Evolutionary conservation across 2,797 vertebrate species (phyloP).

Genomic region (Parambassis ranga): DNA sequence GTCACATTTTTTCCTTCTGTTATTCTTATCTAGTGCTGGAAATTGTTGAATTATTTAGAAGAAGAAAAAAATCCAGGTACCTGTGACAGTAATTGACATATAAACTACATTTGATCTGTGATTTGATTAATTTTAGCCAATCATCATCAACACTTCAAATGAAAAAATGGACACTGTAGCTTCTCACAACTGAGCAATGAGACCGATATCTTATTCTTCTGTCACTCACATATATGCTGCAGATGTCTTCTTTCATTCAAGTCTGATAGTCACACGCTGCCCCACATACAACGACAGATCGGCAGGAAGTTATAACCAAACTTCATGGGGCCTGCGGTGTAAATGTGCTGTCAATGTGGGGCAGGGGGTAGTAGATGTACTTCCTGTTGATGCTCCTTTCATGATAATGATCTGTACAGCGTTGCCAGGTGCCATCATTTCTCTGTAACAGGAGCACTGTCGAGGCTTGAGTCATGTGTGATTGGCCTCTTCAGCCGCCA

Average conservation of each 20-base stretch:
- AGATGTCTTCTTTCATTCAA: conserved; percentile 5
- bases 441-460: neutral
- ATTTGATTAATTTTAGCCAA: no score
- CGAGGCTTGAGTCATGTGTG: neutral
- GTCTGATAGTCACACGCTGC: conserved; percentile 4
- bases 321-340: conserved; percentile 11
- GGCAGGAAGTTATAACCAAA: conserved; percentile 35
- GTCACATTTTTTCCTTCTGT: neutral
- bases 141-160: no score
- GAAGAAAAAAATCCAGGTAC: neutral
- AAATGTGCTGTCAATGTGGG: conserved; percentile 14
- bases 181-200: no score
- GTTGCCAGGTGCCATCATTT: conserved; percentile 11
- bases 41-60: conserved; percentile 1
- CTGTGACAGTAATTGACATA: neutral
- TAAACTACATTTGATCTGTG: neutral
- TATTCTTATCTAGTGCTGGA: neutral
- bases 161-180: no score
- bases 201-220: neutral
- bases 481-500: neutral
- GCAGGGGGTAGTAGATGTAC: conserved; percentile 32
- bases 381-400: conserved; percentile 51
- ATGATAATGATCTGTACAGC: conserved; percentile 5
- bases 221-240: neutral
- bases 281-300: conserved; percentile 14